A percentile compares a stretch with the other conserved stretches of the same genome.
Evolutionary conservation across 2,888 invertebrate genomes (phyloP).

Genomic region (Antheraea yamamai): DNA sequence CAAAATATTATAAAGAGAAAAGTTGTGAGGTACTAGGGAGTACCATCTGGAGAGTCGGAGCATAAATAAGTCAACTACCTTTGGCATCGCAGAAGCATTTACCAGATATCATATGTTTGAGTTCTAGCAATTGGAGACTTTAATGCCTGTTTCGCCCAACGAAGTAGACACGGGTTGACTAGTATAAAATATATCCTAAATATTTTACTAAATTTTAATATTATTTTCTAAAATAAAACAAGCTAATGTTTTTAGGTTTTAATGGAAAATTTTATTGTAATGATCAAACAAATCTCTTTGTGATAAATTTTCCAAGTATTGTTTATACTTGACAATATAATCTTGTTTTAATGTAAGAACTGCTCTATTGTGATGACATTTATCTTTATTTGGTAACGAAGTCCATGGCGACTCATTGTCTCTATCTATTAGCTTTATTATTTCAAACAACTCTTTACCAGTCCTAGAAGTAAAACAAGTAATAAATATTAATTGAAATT

Average conservation of each 20-base stretch:
- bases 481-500: not conserved
- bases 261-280: conserved; percentile 46
- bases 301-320: conserved; percentile 61
- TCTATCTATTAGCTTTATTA: not conserved
- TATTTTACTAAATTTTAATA: too few species aligned
- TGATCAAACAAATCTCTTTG: conserved; percentile 54
- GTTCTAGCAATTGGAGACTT: too few species aligned
- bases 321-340: conserved; percentile 59
- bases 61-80: too few species aligned
- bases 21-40: too few species aligned
- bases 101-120: too few species aligned
- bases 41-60: too few species aligned
- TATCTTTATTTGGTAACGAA: conserved; percentile 44
- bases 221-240: too few species aligned
- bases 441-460: conserved; percentile 3
- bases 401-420: conserved; percentile 42
- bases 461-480: not conserved
- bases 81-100: too few species aligned
- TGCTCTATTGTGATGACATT: conserved; percentile 51
- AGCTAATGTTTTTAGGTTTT: not conserved
- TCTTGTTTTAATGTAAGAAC: conserved; percentile 54
- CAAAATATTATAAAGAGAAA: too few species aligned
- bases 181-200: too few species aligned
- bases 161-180: too few species aligned
- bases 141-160: too few species aligned